Base-by-base conservation (phyloP, 2,888 invertebrate genomes). In the Stenodema calcarata region DNA sequence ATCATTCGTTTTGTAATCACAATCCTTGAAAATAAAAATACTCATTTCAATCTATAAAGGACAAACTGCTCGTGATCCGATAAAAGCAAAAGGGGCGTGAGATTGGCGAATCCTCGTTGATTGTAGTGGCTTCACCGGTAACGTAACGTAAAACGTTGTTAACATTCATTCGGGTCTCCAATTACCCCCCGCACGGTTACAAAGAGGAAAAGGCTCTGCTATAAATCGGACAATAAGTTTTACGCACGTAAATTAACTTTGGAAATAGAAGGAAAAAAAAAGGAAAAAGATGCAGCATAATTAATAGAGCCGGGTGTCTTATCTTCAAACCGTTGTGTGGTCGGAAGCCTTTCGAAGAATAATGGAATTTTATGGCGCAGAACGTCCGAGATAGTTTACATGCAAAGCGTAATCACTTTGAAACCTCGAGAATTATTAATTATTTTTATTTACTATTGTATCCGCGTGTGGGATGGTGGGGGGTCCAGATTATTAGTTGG, bases 171-270 rank as follows among this genome's bases (percentile, higher is more conserved):
- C 73, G 73, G 44, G 27, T n/a, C 62, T 70, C 84, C 47, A 75
- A 47, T 84, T 84, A 47, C 47, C 27, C 80, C 27, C 80, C 0
- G 18, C 35, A 35, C 69, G 54, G 35, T n/a, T 80, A 27, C 47
- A n/a, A 30, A 28, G 42, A 27, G 44, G 78, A 6, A 27, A 54
- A 44, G 78, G 6, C 30, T 44, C 16, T 27, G 35, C 69, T 41
- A 82, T 82, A 82, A 69, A 82, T 82, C 42, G 69, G 41, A 82
- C 82, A 82, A 82, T 82, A 69, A 30, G 82, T 69, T 82, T 82
- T 82, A 54, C 82, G 41, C 82, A 82, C 82, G 69, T 82, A 82
- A 82, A 82, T 82, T 82, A 82, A 69, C 82, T 82, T 23, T 41
- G 41, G 70, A 69, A 35, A 7, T 14, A 82, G 69, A 69, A 69